Evolutionary conservation across 2,113 vertebrate species (phyloP), one percentile per base, ranked within the genome.

Genomic region (Oxyura jamaicensis): DNA sequence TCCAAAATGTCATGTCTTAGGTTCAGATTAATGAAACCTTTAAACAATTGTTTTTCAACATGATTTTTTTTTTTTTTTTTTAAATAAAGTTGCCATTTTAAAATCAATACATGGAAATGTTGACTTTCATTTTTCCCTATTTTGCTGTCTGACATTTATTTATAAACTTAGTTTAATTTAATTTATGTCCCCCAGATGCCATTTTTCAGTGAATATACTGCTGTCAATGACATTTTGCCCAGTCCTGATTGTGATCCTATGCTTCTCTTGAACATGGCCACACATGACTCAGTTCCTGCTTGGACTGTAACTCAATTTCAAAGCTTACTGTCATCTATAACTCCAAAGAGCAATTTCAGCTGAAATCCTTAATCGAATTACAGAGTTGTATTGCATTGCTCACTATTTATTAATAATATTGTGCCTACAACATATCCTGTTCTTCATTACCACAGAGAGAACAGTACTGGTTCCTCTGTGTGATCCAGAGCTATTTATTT

Each of bases 201-300:
- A 89, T 94, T 85, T 92, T 89, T 50, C 62, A 87, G 46, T 36
- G 44, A 91, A 41, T 89, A 44, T 19, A 69, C 89, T 73, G 58
- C n/a, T 80, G 81, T 55, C 84, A 95, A 53, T 89, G 91, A 90
- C 28, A 80, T 90, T 91, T 83, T 87, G 46, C 36, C 41, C 41
- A 66, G 63, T 90, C 53, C 53, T 91, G 58, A 91, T 78, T 85
- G 77, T 79, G 84, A 92, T 50, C 84, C 81, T 89, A 1, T 62
- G 78, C 71, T 95, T 90, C 71, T 82, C 88, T 82, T 79, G 95
- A 93, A 93, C 66, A 79, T 86, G 79, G 58, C 50, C 79, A 92
- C 71, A 65, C 80, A 96, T 94, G 93, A 96, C 86, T 97, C 95
- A 97, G 95, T 96, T 96, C 96, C 95, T 97, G 96, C 79, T 84